Base-by-base conservation (phyloP, 1,140 invertebrate species). In the Portunus trituberculatus region DNA sequence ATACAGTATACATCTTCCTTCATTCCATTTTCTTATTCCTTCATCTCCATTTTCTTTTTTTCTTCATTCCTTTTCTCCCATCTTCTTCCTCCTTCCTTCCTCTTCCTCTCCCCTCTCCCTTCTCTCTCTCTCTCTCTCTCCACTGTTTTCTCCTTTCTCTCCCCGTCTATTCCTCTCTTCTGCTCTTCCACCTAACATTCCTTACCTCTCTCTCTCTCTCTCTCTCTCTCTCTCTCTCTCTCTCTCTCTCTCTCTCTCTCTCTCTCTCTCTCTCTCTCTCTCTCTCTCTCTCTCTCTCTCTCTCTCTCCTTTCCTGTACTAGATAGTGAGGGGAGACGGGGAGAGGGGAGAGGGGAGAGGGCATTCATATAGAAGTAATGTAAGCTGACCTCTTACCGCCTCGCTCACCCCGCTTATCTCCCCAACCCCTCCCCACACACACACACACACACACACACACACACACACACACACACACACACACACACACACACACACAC, bases 401-500 rank as follows among this genome's bases (percentile, higher is more conserved):
- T 76, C 6, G 67, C 6, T 7, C 67, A n/a, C 67, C 67, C n/a
- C 20, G 67, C 52, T 20, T 59, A 20, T 20, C 67, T n/a, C 67
- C 16, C 25, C 20, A 7, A 25, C 67, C 16, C 1, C 8, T 20
- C 12, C 67, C 67, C 67, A 20, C 12, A 8, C 20, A 2, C 20
- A 76, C 67, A 76, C 67, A 76, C 67, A 25, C 16, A 76, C 67
- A 76, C 67, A 76, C 67, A 76, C 67, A 76, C 67, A 76, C 67
- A 76, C 67, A 76, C 67, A 59, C 52, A 59, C 20, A 76, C 67
- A 76, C 67, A 76, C 67, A 76, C 67, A 59, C 52, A 59, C 52
- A 59, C 52, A 59, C 67, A 76, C 67, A 76, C 67, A 76, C 67
- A 76, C 52, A 59, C 16, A 76, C 67, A 76, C 67, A 76, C 67